Evolutionary conservation across 2,797 vertebrate species (phyloP), one percentile per base, ranked within the genome.

Genomic region (Sorex maritimensis): DNA sequence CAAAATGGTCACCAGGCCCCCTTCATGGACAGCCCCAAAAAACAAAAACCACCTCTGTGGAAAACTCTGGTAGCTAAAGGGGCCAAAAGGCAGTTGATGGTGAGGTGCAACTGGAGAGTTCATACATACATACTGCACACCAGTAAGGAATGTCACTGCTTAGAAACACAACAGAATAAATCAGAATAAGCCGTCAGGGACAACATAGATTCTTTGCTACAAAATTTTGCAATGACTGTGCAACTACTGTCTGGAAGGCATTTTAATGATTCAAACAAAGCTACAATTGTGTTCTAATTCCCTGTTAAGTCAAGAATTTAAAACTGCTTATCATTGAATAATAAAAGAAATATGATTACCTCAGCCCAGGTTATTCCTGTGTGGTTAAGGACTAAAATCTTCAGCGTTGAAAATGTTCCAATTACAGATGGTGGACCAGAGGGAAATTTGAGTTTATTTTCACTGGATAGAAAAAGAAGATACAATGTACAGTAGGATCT

Each of bases 311-410:
- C 11, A 89, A 90, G 83, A 28, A 86, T 14, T 79, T 87, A 8
- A 38, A 87, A 78, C 15, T 41, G 23, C 49, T 86, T 74, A 58
- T 72, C 71, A 88, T 46, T 74, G 23, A 68, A 28, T 30, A 93
- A 4, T 63, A 94, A 85, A 52, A 92, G 71, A 81, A 69, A 17
- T 0, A 67, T 0, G 28, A 80, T 97, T 98, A 99, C 99, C 99
- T 99, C 98, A 14, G 96, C 81, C 99, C 99, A 99, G 5, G 98
- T 99, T 96, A 99, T 95, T 81, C 97, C 97, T 8, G 98, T 99
- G 93, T 94, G 96, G 96, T 98, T 99, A 90, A 99, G 98, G 23
- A 97, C 98, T n/a, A 99, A 98, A 38, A 98, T 85, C 89, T 85
- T 99, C 95, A 99, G 95, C 49, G 96, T 96, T 95, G 97, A 58